Percentiles rank a stretch among this genome's conserved stretches.
Conservation (phyloP, 2,888 invertebrate species). For the Lysandra coridon region DNA sequence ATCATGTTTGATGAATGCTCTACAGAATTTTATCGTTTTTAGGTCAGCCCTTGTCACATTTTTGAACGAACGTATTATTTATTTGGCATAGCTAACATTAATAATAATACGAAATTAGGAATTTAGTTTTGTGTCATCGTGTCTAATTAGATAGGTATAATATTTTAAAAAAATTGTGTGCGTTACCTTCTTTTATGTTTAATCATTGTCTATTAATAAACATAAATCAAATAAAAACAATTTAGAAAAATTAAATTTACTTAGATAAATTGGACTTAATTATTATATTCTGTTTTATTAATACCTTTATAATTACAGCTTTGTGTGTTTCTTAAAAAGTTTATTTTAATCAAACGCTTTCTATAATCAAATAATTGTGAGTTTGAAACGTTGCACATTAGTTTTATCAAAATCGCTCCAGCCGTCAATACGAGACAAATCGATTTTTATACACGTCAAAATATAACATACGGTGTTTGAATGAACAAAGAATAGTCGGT, state of each 20-base stretch:
- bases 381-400: background rate
- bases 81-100: conserved; percentile 26
- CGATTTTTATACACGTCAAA: conserved; percentile 1
- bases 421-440: conserved; percentile 4
- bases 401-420: background rate
- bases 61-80: conserved; percentile 34
- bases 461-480: conserved; percentile 2
- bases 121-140: conserved; percentile 14
- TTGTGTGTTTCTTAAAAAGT: background rate
- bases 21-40: conserved; percentile 64
- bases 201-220: background rate
- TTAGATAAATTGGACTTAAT: background rate
- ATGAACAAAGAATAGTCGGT: conserved; percentile 10
- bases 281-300: background rate
- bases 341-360: background rate
- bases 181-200: background rate
- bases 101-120: conserved; percentile 11
- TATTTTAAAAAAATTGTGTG: background rate
- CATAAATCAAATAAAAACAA: background rate
- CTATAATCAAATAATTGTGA: background rate
- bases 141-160: background rate
- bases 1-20: conserved; percentile 69
- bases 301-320: too few species aligned
- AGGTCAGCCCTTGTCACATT: conserved; percentile 56
- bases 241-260: background rate